Conservation (phyloP, 2,113 vertebrate species). For the Brachionichthys hirsutus region DNA sequence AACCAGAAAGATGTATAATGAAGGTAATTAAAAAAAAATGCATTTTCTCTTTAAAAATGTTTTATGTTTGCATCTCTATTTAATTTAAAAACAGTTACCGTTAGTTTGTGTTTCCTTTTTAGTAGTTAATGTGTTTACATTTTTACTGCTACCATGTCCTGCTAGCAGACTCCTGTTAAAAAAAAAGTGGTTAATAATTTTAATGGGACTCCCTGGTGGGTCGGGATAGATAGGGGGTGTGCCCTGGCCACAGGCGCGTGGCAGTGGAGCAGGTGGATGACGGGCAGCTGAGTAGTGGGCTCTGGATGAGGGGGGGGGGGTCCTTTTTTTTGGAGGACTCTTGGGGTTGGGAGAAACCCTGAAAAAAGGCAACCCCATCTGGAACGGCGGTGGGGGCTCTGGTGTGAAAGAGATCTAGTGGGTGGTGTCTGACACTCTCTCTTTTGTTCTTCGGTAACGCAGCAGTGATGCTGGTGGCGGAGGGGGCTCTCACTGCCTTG, state of each 20-base stretch:
- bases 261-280: conserved; percentile 81
- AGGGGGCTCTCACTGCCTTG: conserved; percentile 61
- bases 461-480: conserved; percentile 73
- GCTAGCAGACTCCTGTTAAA: conserved; percentile 55
- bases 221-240: conserved; percentile 59
- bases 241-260: conserved; percentile 76
- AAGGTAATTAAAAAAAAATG: not conserved
- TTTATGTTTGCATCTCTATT: not conserved
- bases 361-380: conserved; percentile 80
- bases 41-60: not conserved
- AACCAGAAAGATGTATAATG: conserved; percentile 1
- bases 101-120: conserved; percentile 16
- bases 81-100: not conserved
- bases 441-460: conserved; percentile 82
- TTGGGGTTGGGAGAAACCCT: conserved; percentile 79
- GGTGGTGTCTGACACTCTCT: conserved; percentile 83
- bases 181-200: conserved; percentile 73
- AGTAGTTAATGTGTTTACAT: conserved; percentile 45
- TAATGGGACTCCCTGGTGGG: conserved; percentile 70
- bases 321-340: conserved; percentile 80
- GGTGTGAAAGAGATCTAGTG: conserved; percentile 82
- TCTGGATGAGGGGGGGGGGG: conserved; percentile 50
- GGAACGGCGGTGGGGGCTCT: conserved; percentile 79
- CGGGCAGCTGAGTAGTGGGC: conserved; percentile 79
- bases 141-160: conserved; percentile 42